These are phyloP conservation scores for Acestrorhynchus altus DNA, from an alignment of 2,797 vertebrate genomes.

Conservation along the genomic window DNA sequence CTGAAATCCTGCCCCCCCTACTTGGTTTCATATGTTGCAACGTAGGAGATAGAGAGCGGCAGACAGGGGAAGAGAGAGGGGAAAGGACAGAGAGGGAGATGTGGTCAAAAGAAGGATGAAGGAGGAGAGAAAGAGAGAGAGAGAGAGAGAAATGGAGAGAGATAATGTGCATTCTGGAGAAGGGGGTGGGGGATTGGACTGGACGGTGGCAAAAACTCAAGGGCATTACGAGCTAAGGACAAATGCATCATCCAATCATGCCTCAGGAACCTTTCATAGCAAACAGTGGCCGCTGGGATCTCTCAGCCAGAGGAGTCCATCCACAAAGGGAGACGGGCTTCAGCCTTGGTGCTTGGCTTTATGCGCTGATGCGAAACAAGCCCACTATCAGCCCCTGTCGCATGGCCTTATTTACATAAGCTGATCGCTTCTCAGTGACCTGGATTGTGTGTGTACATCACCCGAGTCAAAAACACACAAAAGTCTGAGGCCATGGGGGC, in stretches of 20 bases:
- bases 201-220: slow-evolving; percentile 81
- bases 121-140: slow-evolving; percentile 43
- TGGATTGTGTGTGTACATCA: slow-evolving; percentile 81
- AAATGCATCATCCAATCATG: slow-evolving; percentile 80
- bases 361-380: slow-evolving; percentile 37
- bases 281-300: slow-evolving; percentile 44
- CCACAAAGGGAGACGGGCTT: slow-evolving; percentile 21
- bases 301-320: slow-evolving; percentile 31
- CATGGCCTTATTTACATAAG: slow-evolving; percentile 76
- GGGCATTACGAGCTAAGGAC: slow-evolving; percentile 87
- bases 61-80: slow-evolving; percentile 78
- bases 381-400: slow-evolving; percentile 41
- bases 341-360: slow-evolving; percentile 14
- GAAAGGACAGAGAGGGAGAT: slow-evolving; percentile 74
- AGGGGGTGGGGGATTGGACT: slow-evolving; percentile 67
- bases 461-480: slow-evolving; percentile 76
- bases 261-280: slow-evolving; percentile 72
- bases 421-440: slow-evolving; percentile 78
- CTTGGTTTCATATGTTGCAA: slow-evolving; percentile 83
- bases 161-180: slow-evolving; percentile 32
- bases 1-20: slow-evolving; percentile 82
- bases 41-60: slow-evolving; percentile 79
- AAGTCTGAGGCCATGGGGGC: slow-evolving; percentile 67
- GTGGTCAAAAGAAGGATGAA: slow-evolving; percentile 45
- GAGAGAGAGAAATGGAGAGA: slow-evolving; percentile 43